Conservation (phyloP, 2,797 vertebrate species). For the Phoebastria nigripes region DNA sequence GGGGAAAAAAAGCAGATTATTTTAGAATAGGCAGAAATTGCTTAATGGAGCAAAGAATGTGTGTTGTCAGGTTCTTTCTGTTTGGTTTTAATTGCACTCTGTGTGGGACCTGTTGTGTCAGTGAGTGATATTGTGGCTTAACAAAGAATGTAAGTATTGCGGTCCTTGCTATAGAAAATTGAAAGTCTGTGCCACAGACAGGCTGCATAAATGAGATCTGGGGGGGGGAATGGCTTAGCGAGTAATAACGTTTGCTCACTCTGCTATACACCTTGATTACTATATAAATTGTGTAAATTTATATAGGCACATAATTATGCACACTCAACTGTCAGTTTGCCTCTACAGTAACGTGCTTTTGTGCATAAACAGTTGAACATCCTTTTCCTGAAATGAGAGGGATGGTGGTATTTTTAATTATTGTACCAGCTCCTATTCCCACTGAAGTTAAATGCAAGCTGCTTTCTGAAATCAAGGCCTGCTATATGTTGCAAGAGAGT, state of each 20-base stretch:
- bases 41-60: background rate
- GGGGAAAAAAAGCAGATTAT: background rate
- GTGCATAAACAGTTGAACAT: constrained; percentile 6
- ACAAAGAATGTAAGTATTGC: background rate
- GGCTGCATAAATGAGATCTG: background rate
- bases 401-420: background rate
- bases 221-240: background rate
- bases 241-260: background rate
- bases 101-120: background rate
- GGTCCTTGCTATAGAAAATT: background rate
- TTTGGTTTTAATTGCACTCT: background rate
- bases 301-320: background rate
- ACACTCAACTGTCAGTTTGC: background rate
- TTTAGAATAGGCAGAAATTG: background rate
- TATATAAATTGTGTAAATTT: constrained; percentile 22
- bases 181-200: background rate
- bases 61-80: background rate
- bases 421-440: background rate
- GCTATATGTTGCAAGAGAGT: background rate
- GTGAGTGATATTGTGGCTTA: background rate
- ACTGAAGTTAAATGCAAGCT: background rate
- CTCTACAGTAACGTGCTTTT: background rate
- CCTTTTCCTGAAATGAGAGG: background rate
- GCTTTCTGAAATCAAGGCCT: background rate
- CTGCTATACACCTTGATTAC: constrained; percentile 3